phyloP scores from a whole-genome alignment of 2,888 invertebrate species.

The Amphimallon solstitiale region DNA sequence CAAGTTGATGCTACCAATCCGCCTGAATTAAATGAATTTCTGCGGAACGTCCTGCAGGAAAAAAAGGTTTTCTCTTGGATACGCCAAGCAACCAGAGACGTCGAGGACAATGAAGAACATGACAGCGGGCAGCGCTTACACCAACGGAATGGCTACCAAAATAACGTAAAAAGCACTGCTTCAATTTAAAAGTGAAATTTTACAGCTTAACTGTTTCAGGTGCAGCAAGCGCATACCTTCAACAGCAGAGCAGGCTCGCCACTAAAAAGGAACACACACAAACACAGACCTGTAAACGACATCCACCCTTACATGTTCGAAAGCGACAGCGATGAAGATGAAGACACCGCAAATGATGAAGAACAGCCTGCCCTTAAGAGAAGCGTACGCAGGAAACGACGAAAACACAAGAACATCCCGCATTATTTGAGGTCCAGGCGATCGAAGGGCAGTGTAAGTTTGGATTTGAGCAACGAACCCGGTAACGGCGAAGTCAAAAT shows the following conservation, averaged over 20 bases:
- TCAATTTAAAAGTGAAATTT: too few relatives aligned
- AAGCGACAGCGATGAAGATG: slow-evolving; percentile 2
- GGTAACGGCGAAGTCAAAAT: slow-evolving; percentile 41
- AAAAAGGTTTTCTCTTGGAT: slow-evolving; percentile 58
- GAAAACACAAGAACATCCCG: slow-evolving; percentile 10
- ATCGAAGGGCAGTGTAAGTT: slow-evolving; percentile 34
- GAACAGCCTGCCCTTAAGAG: too few relatives aligned
- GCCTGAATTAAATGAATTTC: slow-evolving; percentile 57
- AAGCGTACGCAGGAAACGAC: background rate
- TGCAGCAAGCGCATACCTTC: background rate
- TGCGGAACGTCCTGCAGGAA: slow-evolving; percentile 54
- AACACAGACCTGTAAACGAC: slow-evolving; percentile 45
- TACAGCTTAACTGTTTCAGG: too few relatives aligned
- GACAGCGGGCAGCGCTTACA: background rate
- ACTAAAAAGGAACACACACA: slow-evolving; percentile 13
- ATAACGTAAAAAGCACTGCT: too few relatives aligned
- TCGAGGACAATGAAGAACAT: slow-evolving; percentile 3
- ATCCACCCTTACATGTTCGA: slow-evolving; percentile 46
- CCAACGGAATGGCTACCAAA: too few relatives aligned
- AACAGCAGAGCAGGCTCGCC: slow-evolving; percentile 4
- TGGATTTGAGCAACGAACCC: slow-evolving; percentile 36
- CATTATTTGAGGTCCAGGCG: slow-evolving; percentile 14
- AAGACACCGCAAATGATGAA: background rate
- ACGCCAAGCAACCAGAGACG: slow-evolving; percentile 47
- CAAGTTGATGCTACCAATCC: slow-evolving; percentile 56